These are phyloP conservation scores for Cheilosia impressa DNA, from an alignment of 2,888 invertebrate species.

Conservation along the genomic window DNA sequence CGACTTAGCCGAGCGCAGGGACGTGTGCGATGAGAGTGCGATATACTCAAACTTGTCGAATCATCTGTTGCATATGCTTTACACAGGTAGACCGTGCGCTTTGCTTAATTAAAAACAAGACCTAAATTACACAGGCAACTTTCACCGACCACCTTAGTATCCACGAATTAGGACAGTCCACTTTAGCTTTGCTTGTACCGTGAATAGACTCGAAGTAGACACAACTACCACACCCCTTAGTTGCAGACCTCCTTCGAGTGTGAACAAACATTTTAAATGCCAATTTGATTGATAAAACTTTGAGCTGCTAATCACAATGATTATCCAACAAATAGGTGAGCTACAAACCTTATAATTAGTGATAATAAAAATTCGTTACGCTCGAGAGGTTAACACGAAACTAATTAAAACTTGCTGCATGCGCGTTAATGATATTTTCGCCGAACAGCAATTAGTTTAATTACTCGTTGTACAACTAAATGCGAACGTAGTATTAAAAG, in stretches of 20 bases:
- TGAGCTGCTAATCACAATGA: slow-evolving; percentile 29
- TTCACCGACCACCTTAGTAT: too few species aligned
- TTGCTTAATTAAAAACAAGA: too few species aligned
- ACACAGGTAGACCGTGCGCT: too few species aligned
- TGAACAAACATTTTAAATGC: slow-evolving; percentile 1
- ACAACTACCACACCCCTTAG: background rate
- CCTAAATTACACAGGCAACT: too few species aligned
- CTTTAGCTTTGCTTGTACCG: too few species aligned
- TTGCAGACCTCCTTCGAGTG: background rate
- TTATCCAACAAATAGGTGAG: slow-evolving; percentile 24
- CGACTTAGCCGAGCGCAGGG: too few species aligned
- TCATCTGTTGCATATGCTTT: too few species aligned
- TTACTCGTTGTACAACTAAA: slow-evolving; percentile 55
- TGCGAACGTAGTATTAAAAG: slow-evolving; percentile 13
- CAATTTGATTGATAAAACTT: background rate
- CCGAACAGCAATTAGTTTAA: slow-evolving; percentile 57
- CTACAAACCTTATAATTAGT: slow-evolving; percentile 48
- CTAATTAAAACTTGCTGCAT: slow-evolving; percentile 46
- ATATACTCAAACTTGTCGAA: too few species aligned
- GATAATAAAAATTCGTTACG: slow-evolving; percentile 64
- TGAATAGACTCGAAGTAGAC: background rate
- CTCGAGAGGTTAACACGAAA: slow-evolving; percentile 38
- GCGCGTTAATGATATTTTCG: slow-evolving; percentile 21
- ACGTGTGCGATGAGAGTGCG: too few species aligned
- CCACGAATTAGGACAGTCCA: too few species aligned